A percentile compares a stretch with the other conserved stretches of the same genome.
Conservation (phyloP, 2,797 vertebrate species). For the Halcyon smyrnensis region DNA sequence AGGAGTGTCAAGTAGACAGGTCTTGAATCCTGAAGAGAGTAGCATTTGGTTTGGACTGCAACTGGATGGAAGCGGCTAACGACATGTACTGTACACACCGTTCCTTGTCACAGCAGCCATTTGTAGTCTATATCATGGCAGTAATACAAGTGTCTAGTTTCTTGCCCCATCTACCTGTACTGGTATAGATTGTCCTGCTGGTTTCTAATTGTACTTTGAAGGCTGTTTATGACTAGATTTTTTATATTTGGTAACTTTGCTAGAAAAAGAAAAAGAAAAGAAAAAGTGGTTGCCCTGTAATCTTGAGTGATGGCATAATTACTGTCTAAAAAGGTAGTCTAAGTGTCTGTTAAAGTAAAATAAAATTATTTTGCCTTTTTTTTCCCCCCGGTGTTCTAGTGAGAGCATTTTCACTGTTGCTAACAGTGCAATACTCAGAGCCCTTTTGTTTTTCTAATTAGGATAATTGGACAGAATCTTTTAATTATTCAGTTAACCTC, state of each 20-base stretch:
- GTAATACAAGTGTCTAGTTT: conserved; percentile 81
- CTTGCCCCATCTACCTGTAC: conserved; percentile 74
- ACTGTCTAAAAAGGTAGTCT: conserved; percentile 60
- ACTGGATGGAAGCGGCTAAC: conserved; percentile 69
- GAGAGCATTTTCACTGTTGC: conserved; percentile 25
- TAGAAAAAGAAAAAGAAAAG: conserved; percentile 75
- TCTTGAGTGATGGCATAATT: conserved; percentile 57
- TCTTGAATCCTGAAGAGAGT: conserved; percentile 77
- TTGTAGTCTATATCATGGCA: conserved; percentile 78
- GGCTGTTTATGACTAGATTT: conserved; percentile 81
- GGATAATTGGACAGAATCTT: background rate
- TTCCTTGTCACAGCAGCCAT: conserved; percentile 71
- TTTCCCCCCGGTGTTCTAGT: background rate
- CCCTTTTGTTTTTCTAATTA: conserved; percentile 28
- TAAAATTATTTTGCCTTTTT: conserved; percentile 40
- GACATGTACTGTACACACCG: conserved; percentile 65
- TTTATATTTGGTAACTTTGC: conserved; percentile 84
- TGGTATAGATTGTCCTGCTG: conserved; percentile 68
- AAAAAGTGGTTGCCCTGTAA: conserved; percentile 71
- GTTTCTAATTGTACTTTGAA: conserved; percentile 81
- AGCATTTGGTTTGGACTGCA: conserved; percentile 78
- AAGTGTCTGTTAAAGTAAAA: conserved; percentile 66
- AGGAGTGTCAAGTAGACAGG: conserved; percentile 74
- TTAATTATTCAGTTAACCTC: conserved; percentile 14
- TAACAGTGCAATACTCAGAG: conserved; percentile 26